Base-by-base conservation (phyloP, 2,113 vertebrate genomes). In the Oncorhynchus clarkii region DNA sequence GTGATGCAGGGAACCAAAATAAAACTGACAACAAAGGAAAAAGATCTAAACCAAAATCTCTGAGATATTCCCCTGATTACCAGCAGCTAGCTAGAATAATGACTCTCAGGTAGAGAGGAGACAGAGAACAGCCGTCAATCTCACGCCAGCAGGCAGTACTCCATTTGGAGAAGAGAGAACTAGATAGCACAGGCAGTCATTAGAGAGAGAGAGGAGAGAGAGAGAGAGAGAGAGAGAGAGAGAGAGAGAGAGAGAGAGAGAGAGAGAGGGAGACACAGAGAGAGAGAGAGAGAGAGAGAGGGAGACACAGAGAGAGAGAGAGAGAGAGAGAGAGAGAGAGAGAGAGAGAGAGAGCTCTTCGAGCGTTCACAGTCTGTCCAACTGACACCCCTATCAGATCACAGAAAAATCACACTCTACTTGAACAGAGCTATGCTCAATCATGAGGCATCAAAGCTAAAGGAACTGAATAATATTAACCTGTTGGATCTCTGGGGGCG, bases 31-130 rank as follows among this genome's bases (percentile, higher is more conserved):
- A 70, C 71, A 26, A 49, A 26, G 67, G 14, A 7, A 39, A 60
- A 20, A 76, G 60, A 54, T 27, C 57, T 54, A 0, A 48, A 54
- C 72, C 70, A 69, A 79, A 69, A 79, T 62, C 57, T 69, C 79
- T 67, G 20, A 76, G 75, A 68, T 26, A 59, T 51, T 57, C n/a
- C 26, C 24, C 22, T 16, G 73, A 82, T 54, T 68, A 80, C 71
- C 18, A 13, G 48, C 12, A 65, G 70, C 75, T 24, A 69, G 51
- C 80, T 62, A 65, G 74, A 70, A 26, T 18, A 13, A 16, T 54
- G 12, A 3, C 49, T 51, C 49, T 51, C 49, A 51, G 49, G 49
- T 16, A 51, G 3, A 12, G 14, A 54, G 51, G 51, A 54, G 49
- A 64, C n/a, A 3, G n/a, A 24, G 57, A 2, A 16, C 22, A 64